Evolutionary conservation across 2,113 vertebrate species (phyloP).

Genomic region (Numida meleagris): DNA sequence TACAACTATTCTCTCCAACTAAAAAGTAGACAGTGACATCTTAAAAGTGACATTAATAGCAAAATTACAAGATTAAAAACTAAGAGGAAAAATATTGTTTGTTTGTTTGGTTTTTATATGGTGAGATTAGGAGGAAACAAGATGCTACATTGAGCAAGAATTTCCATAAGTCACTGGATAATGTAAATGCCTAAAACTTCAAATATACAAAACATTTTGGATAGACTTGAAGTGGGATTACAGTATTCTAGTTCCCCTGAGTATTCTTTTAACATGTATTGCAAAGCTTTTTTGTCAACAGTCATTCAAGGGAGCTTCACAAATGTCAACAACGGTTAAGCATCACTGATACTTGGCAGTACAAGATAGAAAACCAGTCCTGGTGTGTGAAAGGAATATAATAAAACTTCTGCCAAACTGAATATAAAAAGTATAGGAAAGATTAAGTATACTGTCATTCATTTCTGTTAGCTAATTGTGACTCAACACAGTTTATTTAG

Average conservation of each 20-base stretch:
- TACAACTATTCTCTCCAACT: neutral
- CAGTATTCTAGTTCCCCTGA: neutral
- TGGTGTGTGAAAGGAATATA: neutral
- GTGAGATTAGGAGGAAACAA: neutral
- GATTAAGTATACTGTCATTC: neutral
- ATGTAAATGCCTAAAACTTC: neutral
- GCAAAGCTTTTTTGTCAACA: constrained; percentile 16
- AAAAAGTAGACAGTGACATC: rapidly evolving
- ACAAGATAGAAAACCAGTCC: neutral
- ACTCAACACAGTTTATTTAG: neutral
- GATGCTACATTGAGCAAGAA: neutral
- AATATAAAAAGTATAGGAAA: neutral
- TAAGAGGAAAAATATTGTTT: neutral
- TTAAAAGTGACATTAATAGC: neutral
- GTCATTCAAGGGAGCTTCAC: neutral
- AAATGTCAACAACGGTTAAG: constrained; percentile 31
- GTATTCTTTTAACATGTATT: neutral
- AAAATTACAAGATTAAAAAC: neutral
- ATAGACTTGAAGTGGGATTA: neutral
- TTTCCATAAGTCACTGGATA: neutral
- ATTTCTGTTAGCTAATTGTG: neutral
- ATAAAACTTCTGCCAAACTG: neutral
- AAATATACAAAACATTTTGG: neutral
- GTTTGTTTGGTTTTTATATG: neutral
- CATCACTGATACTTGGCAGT: neutral